Evolutionary conservation across 2,888 invertebrate species (phyloP).

Genomic region (Drosophila demipolita): DNA sequence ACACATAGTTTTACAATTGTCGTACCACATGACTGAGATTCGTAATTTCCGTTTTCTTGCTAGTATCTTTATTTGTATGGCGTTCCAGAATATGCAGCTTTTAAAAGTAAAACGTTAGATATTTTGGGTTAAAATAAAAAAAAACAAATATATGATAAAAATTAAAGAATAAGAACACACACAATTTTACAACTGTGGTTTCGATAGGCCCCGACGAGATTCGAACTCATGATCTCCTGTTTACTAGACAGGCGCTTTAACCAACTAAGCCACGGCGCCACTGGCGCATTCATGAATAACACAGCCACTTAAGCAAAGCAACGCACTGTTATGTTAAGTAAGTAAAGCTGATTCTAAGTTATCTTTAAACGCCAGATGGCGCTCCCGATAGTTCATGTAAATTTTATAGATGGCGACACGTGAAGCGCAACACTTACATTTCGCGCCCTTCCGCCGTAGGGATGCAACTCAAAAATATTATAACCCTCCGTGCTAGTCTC

Average conservation of each 20-base stretch:
- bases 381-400: not conserved
- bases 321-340: not conserved
- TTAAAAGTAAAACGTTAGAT: not conserved
- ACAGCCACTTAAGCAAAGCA: constrained; percentile 1
- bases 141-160: not conserved
- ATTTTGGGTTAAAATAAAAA: not conserved
- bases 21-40: not conserved
- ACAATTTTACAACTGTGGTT: not conserved
- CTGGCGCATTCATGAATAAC: rapidly evolving
- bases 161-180: not conserved
- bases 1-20: not conserved
- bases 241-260: constrained; percentile 85
- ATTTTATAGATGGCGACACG: constrained; percentile 26
- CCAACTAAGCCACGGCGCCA: constrained; percentile 85
- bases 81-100: constrained; percentile 4
- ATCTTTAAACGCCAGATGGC: constrained; percentile 19
- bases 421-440: constrained; percentile 8
- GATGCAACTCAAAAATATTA: constrained; percentile 47
- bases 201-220: constrained; percentile 84
- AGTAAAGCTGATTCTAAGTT: not conserved
- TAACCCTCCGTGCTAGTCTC: constrained; percentile 53
- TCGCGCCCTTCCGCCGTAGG: constrained; percentile 14
- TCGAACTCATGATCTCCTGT: constrained; percentile 85
- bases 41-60: not conserved
- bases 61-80: not conserved